Conservation (phyloP, 1,140 invertebrate species). For the Drosophila ercepeae region DNA sequence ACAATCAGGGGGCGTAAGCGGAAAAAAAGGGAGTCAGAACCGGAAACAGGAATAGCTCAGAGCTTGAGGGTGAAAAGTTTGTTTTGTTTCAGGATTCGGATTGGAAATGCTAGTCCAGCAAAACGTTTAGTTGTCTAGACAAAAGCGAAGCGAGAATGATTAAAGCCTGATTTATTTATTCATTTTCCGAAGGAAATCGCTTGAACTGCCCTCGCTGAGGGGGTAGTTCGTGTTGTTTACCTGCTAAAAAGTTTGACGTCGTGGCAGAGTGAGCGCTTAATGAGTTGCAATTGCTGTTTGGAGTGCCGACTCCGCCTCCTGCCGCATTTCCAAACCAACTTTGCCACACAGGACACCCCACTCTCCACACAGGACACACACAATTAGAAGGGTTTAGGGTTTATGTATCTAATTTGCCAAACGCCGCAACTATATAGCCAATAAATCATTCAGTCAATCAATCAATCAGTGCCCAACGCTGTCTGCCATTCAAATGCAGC, state of each 20-base stretch:
- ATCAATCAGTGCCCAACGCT: conserved; percentile 56
- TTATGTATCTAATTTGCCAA: conserved; percentile 71
- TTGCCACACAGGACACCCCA: too few species aligned
- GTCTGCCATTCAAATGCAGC: conserved; percentile 55
- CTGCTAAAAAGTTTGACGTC: conserved; percentile 64
- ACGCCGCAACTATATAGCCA: conserved; percentile 72
- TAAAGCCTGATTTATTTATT: too few species aligned
- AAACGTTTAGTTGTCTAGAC: conserved; percentile 36
- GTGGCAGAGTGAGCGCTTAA: conserved; percentile 67
- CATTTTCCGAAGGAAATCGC: too few species aligned
- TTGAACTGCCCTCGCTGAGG: conserved; percentile 11
- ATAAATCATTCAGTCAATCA: conserved; percentile 76
- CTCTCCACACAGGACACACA: conserved; percentile 3
- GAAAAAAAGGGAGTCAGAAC: background rate
- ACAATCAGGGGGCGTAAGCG: conserved; percentile 31
- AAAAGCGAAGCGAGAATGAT: background rate
- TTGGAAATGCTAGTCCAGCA: conserved; percentile 9
- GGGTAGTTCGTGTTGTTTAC: conserved; percentile 26
- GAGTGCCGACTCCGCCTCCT: conserved; percentile 30
- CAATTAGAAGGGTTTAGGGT: conserved; percentile 46
- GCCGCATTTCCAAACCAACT: conserved; percentile 42
- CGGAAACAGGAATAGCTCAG: conserved; percentile 11
- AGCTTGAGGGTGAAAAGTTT: conserved; percentile 31
- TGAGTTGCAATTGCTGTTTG: conserved; percentile 78
- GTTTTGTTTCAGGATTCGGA: conserved; percentile 26